Evolutionary conservation across 2,797 vertebrate genomes (phyloP), one percentile per base, ranked within the genome.

Genomic region (Leuciscus waleckii): DNA sequence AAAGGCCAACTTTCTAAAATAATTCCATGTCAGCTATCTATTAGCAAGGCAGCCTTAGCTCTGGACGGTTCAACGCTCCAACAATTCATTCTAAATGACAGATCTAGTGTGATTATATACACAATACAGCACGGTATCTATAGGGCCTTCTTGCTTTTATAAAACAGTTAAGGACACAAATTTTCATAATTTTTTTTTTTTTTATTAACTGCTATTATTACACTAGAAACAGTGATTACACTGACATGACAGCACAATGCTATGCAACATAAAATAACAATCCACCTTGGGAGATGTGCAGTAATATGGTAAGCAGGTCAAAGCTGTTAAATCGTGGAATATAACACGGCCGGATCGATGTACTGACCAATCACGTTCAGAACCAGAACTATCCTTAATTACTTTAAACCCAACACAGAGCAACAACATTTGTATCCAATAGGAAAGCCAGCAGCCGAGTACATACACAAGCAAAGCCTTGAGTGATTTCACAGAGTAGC

Each of bases 391-490:
- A 70, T 56, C 35, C 49, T 17, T 56, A 70, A 70, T 71, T 23
- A 17, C 51, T 29, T 73, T 21, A 58, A 58, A 71, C 49, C 67
- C 23, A 85, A 54, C 39, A 73, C 43, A 63, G 54, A 61, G 63
- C 46, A 83, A 35, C 46, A 80, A 43, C 46, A 80, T 58, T 56
- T 54, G 46, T n/a, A 75, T 75, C 86, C 69, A 70, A 68, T 51
- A 88, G 83, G 68, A 86, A 84, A 65, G 41, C 81, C 51, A 82
- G 75, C 78, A 86, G 79, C 37, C 61, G 61, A 81, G 56, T 77
- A 67, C 82, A 78, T 21, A 79, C 16, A 79, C 61, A 67, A 85
- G 70, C 41, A 46, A 71, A 65, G 69, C 69, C 54, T 61, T 80
- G 23, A 67, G 43, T 71, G 63, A 71, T 83, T 51, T 67, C 78